Base-by-base conservation (phyloP, 2,113 vertebrate genomes). In the Macaca nemestrina region DNA sequence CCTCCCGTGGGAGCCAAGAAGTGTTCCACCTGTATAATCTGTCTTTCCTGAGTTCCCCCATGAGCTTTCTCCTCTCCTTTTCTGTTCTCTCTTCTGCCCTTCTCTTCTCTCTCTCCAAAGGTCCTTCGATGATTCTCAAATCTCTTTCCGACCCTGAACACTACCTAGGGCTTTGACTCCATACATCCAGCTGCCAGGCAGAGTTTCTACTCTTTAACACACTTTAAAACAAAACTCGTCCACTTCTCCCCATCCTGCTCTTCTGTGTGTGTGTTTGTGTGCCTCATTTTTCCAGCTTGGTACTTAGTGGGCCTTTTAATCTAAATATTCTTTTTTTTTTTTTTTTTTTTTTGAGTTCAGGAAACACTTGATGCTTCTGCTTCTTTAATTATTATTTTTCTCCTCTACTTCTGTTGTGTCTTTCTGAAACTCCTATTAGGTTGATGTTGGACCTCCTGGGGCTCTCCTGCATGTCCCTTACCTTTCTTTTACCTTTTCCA, bases 311-410 rank as follows among this genome's bases (percentile, higher is more conserved):
- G 32, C 16, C 30, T 73, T 94, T 90, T 84, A 59, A 35, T 78
- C 40, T 78, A 83, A 89, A 59, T 78, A 59, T 64, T 48, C 22
- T n/a, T 81, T 80, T 81, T 76, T 81, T n/a, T 27, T 48, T n/a
- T n/a, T 43, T 87, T 32, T 48, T 27, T 48, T 43, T 57, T 92
- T 87, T 32, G 43, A 76, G 25, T 45, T 90, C 55, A 94, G 23
- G 75, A 90, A 94, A 90, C 1, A 55, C 25, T 61, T 92, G 57
- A 57, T 93, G 52, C 59, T 95, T 92, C 75, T 52, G 61, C 48
- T 52, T 68, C 61, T 90, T 94, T 78, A 76, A 45, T 76, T 83
- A 68, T 83, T 92, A 17, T 45, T 94, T 84, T 92, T 78, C 48
- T 81, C 57, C 22, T 84, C 35, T 6, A 43, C 40, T 52, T 93